Base-by-base conservation (phyloP, 2,888 invertebrate species). In the Unio pictorum region DNA sequence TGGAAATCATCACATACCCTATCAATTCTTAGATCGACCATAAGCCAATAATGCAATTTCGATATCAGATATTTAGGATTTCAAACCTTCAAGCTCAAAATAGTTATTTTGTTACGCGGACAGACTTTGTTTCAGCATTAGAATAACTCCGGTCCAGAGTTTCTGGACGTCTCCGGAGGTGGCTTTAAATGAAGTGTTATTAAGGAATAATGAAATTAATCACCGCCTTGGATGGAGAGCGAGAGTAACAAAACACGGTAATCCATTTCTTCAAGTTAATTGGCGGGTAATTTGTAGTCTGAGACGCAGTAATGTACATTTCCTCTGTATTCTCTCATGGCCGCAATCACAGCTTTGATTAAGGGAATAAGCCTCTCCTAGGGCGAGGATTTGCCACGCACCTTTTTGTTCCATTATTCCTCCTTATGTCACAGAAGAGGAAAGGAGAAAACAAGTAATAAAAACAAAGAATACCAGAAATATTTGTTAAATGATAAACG, bases 201-300 rank as follows among this genome's bases (percentile, higher is more conserved):
- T 78, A 69, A 70, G 61, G 70, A 70, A 73, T 78, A 75, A 78
- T 78, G 65, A 75, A 73, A 75, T 78, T 75, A 75, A 78, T 75
- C 73, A 72, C 57, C 72, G 61, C 73, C 57, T 61, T 59, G 63
- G 58, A 66, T 63, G 58, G 70, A 58, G 59, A 28, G 59, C 18
- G 66, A 54, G 23, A 45, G 54, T 58, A 55, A 45, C 56, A 59
- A 56, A 69, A 69, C 62, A 57, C 63, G 30, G 55, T 70, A 66
- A 70, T 70, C 70, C 67, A 18, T 61, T 55, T 30, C 67, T 60
- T 61, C 30, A 45, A 28, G 55, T 28, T 55, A 67, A 67, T 60
- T 26, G 61, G n/a, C 34, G 54, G 55, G 61, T 67, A 67, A 67
- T 67, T 67, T 61, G 20, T 20, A n/a, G 60, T 17, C 28, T 23